Evolutionary conservation across 2,113 vertebrate species (phyloP), one percentile per base, ranked within the genome.

Genomic region (Anhinga rufa): DNA sequence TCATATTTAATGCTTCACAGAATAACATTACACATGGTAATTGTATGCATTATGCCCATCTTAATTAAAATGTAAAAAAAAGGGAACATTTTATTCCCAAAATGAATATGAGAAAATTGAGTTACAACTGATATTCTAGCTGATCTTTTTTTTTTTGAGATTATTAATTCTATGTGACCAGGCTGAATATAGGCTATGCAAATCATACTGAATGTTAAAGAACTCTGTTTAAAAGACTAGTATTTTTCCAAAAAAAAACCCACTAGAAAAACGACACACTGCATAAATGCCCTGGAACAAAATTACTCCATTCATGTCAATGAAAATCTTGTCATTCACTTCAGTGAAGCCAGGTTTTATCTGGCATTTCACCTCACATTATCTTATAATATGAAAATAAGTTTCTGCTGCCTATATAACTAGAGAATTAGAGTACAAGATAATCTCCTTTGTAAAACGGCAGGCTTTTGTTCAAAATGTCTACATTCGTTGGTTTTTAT

Each of bases 401-500:
- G 66, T 92, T 95, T 97, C 62, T 81, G 57, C 58, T 95, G 65
- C 90, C 70, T 95, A 76, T 92, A 51, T 66, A 89, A 90, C 81
- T 62, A 62, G 49, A 92, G 82, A 91, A 90, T 90, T 86, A 90
- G 54, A 96, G 85, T 91, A 78, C 61, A 89, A 88, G 83, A 82
- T 92, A 94, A 95, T 95, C 88, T 83, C 48, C 86, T 74, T 57
- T 82, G 62, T 93, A 92, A 95, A 95, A 97, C 88, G 80, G 54
- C 58, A 80, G 70, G 85, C 92, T 96, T 96, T 97, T 97, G 92
- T 95, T 95, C 82, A 90, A 96, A 92, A 96, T 93, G 84, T 91
- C 92, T 85, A 86, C 92, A 94, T 95, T 95, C 90, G 92, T 93
- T 86, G 86, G 81, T 92, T 97, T 97, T 96, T 96, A 94, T 97